Conservation (phyloP, 2,113 vertebrate species). For the Triplophysa siluroides region DNA sequence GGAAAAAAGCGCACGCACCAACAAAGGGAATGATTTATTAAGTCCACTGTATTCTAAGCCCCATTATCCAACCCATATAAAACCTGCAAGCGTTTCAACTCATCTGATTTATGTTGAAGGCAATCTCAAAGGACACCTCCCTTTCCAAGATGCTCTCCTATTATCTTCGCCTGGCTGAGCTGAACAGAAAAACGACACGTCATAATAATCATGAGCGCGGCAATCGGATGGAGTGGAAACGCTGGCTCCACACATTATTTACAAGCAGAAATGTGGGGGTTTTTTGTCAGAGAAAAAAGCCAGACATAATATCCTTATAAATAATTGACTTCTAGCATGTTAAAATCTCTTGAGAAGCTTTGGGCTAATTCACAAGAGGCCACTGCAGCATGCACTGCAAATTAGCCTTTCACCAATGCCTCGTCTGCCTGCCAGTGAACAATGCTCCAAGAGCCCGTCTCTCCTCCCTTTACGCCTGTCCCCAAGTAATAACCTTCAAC, state of each 20-base stretch:
- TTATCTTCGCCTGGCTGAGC: constrained; percentile 60
- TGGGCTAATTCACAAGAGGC: constrained; percentile 78
- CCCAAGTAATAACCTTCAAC: constrained; percentile 95
- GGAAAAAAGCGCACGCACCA: constrained; percentile 60
- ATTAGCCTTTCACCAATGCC: constrained; percentile 85
- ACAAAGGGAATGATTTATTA: constrained; percentile 72
- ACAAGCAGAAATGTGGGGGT: constrained; percentile 55
- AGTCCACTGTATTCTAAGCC: constrained; percentile 65
- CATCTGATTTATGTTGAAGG: constrained; percentile 67
- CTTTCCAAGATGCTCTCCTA: constrained; percentile 67
- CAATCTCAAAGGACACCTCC: constrained; percentile 56
- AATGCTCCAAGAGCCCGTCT: constrained; percentile 68
- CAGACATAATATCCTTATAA: constrained; percentile 84
- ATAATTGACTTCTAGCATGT: constrained; percentile 87
- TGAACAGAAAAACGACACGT: constrained; percentile 56
- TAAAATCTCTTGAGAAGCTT: constrained; percentile 83
- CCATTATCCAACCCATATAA: constrained; percentile 66
- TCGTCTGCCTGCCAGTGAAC: constrained; percentile 77
- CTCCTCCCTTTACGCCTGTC: constrained; percentile 58
- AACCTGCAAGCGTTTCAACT: constrained; percentile 64
- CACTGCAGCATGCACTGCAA: constrained; percentile 78
- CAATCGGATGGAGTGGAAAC: constrained; percentile 57
- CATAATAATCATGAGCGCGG: constrained; percentile 57
- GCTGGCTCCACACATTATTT: constrained; percentile 67
- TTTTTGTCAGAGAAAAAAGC: constrained; percentile 57